Percentiles rank a stretch among this genome's conserved stretches.
phyloP scores from a whole-genome alignment of 2,113 vertebrate genomes.

The Morone saxatilis region DNA sequence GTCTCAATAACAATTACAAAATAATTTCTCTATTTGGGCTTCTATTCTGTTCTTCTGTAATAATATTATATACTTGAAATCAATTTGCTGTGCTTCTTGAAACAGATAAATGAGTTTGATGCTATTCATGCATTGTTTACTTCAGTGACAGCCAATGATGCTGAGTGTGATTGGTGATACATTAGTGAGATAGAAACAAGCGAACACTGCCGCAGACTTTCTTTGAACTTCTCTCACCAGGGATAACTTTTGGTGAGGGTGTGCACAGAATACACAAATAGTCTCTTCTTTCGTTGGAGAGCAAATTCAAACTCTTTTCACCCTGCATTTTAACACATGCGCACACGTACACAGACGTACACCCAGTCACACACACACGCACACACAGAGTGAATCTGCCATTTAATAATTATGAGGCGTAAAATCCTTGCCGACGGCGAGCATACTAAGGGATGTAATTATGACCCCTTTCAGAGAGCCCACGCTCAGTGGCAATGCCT shows the following conservation, averaged over 20 bases:
- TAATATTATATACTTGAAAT: conserved; percentile 61
- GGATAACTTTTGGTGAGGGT: conserved; percentile 67
- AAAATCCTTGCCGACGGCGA: conserved; percentile 86
- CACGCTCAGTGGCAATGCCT: conserved; percentile 79
- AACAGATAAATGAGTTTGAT: conserved; percentile 60
- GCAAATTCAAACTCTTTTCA: conserved; percentile 66
- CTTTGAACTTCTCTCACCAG: conserved; percentile 50
- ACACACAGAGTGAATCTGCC: conserved; percentile 76
- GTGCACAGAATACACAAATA: conserved; percentile 58
- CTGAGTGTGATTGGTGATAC: conserved; percentile 55
- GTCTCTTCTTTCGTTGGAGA: conserved; percentile 60
- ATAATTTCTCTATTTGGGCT: conserved; percentile 46
- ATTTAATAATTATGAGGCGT: conserved; percentile 87
- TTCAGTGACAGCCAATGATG: conserved; percentile 47
- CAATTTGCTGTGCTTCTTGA: conserved; percentile 58
- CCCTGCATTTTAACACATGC: conserved; percentile 63
- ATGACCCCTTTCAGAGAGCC: conserved; percentile 84
- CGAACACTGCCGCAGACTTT: conserved; percentile 21
- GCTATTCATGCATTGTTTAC: conserved; percentile 59
- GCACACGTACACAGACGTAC: conserved; percentile 1
- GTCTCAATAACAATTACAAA: conserved; percentile 67
- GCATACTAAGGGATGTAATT: conserved; percentile 87
- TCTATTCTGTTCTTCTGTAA: conserved; percentile 44
- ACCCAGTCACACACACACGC: conserved; percentile 19
- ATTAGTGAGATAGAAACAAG: conserved; percentile 55